Evolutionary conservation across 2,113 vertebrate genomes (phyloP).

Genomic region (Montifringilla adamsi): DNA sequence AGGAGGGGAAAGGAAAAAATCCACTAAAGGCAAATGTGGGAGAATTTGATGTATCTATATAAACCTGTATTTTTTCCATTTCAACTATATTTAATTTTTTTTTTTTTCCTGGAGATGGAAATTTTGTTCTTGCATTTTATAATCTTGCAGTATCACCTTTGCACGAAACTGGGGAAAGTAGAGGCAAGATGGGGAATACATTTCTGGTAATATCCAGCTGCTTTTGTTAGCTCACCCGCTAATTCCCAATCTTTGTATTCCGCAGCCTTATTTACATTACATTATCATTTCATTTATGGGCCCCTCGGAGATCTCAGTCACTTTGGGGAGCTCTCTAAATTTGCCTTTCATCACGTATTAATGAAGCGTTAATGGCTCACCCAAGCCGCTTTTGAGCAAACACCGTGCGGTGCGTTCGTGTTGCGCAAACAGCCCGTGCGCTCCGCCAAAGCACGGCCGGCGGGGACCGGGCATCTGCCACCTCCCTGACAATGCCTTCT

Average conservation of each 20-base stretch:
- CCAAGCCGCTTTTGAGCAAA: slow-evolving; percentile 56
- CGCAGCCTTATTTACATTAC: slow-evolving; percentile 38
- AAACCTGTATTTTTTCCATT: not conserved
- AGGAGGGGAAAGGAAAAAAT: fast-evolving
- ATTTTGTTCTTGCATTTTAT: not conserved
- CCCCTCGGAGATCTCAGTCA: not conserved
- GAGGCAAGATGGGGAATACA: not conserved
- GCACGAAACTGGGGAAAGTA: not conserved
- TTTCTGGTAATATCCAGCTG: slow-evolving; percentile 6
- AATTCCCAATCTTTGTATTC: slow-evolving; percentile 32
- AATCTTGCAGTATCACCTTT: not conserved
- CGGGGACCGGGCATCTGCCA: not conserved
- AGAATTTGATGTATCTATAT: not conserved
- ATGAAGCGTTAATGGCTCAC: slow-evolving; percentile 59
- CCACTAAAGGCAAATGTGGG: not conserved
- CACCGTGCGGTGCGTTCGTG: not conserved
- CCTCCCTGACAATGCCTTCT: not conserved
- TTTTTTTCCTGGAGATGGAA: not conserved
- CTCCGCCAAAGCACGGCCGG: not conserved
- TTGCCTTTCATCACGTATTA: slow-evolving; percentile 63
- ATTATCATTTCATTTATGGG: slow-evolving; percentile 61
- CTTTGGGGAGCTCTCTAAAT: slow-evolving; percentile 60
- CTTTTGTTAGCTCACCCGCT: not conserved
- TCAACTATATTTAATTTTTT: not conserved
- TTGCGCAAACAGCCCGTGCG: not conserved